phyloP scores from a whole-genome alignment of 2,797 vertebrate genomes.

The Eremophila alpestris region DNA sequence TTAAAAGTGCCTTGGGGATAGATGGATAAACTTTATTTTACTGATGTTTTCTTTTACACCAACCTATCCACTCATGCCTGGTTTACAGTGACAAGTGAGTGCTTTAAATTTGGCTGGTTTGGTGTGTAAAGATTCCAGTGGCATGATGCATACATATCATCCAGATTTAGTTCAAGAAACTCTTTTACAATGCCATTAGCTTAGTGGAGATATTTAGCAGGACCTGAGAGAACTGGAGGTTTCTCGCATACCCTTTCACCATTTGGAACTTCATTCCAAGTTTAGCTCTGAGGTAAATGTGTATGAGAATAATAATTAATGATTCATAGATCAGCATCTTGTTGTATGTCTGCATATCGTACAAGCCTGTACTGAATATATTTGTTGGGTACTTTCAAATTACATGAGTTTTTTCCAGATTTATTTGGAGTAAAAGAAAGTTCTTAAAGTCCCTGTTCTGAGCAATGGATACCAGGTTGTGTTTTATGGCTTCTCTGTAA shows the following conservation, averaged over 20 bases:
- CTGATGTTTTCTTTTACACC: background rate
- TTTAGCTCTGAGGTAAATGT: background rate
- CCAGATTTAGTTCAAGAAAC: background rate
- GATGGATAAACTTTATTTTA: background rate
- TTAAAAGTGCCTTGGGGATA: background rate
- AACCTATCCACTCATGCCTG: background rate
- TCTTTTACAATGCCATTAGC: background rate
- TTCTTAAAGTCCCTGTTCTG: background rate
- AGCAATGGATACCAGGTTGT: background rate
- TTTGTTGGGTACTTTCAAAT: background rate
- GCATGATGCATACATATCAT: background rate
- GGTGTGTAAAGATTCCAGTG: background rate
- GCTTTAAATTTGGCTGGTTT: background rate
- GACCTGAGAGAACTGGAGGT: background rate
- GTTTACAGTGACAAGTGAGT: background rate
- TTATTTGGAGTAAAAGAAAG: background rate
- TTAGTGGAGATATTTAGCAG: background rate
- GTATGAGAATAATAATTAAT: background rate
- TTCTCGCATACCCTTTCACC: background rate
- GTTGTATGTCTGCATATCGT: background rate
- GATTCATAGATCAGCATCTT: background rate
- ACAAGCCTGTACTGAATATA: background rate
- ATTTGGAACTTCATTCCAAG: background rate
- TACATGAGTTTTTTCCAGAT: background rate
- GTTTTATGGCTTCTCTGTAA: background rate